Conservation (phyloP, 1,140 invertebrate genomes). For the Metopolophium dirhodum region DNA sequence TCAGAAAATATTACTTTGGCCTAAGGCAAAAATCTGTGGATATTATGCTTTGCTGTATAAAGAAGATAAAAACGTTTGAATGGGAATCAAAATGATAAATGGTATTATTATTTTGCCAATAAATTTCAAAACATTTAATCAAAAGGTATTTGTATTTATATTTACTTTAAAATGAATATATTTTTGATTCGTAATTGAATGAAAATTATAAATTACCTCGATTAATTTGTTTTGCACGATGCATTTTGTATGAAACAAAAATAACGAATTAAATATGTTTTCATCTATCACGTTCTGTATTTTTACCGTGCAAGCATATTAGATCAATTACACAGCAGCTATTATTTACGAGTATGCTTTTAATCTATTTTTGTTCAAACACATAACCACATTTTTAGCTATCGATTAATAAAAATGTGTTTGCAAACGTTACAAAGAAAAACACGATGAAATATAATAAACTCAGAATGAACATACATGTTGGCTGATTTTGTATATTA, state of each 20-base stretch:
- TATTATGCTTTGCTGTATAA: conserved; percentile 8
- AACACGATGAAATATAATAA: neutral
- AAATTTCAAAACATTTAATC: neutral
- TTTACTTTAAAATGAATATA: neutral
- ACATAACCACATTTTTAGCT: neutral
- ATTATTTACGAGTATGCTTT: neutral
- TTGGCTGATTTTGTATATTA: neutral
- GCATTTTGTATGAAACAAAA: neutral
- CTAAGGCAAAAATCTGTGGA: neutral
- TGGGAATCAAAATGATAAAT: neutral
- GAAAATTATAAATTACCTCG: neutral
- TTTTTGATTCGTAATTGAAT: neutral
- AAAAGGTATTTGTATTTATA: neutral
- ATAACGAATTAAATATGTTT: neutral
- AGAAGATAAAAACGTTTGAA: neutral
- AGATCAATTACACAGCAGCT: neutral
- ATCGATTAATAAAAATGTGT: neutral
- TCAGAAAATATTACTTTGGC: neutral
- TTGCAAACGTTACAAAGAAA: neutral
- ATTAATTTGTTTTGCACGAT: neutral
- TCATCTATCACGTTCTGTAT: neutral
- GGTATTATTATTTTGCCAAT: neutral
- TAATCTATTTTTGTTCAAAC: neutral
- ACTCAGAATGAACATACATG: neutral
- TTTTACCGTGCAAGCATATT: neutral